Evolutionary conservation across 2,797 vertebrate genomes (phyloP).

Genomic region (Gymnoscopelus braueri): DNA sequence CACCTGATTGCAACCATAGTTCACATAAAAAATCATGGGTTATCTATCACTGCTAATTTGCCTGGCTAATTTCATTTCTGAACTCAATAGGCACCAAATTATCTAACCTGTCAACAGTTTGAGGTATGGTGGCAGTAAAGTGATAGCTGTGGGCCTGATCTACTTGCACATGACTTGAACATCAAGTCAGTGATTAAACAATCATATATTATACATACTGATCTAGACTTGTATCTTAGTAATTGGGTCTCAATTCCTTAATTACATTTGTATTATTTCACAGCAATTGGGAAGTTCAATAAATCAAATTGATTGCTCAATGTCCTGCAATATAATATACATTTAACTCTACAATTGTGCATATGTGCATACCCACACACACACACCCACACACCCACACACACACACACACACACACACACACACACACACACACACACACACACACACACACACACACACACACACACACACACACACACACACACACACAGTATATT

Average conservation of each 20-base stretch:
- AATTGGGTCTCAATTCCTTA: neutral
- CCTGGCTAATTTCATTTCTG: constrained; percentile 12
- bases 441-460: too few relatives aligned
- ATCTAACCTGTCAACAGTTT: constrained; percentile 1
- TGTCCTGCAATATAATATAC: too few relatives aligned
- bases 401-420: too few relatives aligned
- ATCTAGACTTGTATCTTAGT: neutral
- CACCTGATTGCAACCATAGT: constrained; percentile 13
- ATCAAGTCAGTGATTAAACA: neutral
- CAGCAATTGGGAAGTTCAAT: too few relatives aligned
- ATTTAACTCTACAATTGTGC: too few relatives aligned
- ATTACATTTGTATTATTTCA: too few relatives aligned
- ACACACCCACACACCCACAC: too few relatives aligned
- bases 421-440: too few relatives aligned
- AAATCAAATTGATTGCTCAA: too few relatives aligned
- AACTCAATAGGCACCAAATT: constrained; percentile 9
- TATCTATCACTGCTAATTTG: constrained; percentile 48
- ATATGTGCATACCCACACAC: too few relatives aligned
- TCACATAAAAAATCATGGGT: constrained; percentile 19
- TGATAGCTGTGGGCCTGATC: neutral
- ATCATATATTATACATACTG: neutral
- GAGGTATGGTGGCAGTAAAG: neutral
- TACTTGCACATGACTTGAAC: neutral
- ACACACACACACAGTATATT: too few relatives aligned
- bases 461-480: too few relatives aligned